A percentile compares a stretch with the other conserved stretches of the same genome.
These are phyloP conservation scores for Hyposoter didymator DNA, from an alignment of 2,888 invertebrate genomes.

Conservation along the genomic window DNA sequence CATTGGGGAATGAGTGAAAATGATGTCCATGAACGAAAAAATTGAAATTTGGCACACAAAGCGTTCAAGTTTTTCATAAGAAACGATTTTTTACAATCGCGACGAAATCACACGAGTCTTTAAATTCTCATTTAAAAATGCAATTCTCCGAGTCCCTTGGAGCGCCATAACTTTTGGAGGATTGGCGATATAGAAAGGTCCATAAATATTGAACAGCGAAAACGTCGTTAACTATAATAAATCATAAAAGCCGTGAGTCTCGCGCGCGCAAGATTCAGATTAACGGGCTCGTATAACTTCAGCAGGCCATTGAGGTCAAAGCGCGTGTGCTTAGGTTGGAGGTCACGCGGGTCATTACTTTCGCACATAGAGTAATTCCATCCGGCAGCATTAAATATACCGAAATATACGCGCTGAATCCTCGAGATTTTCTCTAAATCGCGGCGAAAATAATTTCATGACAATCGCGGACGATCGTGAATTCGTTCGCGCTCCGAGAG, in stretches of 20 bases:
- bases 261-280: background rate
- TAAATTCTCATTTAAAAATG: background rate
- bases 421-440: background rate
- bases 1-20: too few relatives aligned
- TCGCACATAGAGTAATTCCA: background rate
- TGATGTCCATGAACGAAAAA: too few relatives aligned
- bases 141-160: background rate
- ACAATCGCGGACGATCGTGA: background rate
- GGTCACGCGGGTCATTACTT: conserved; percentile 5
- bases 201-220: conserved; percentile 3
- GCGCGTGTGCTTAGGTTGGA: background rate
- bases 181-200: background rate
- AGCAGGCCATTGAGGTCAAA: background rate
- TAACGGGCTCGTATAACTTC: conserved; percentile 11
- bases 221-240: conserved; percentile 10
- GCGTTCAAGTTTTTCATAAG: too few relatives aligned
- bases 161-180: background rate
- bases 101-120: background rate
- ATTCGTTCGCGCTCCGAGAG: background rate
- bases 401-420: background rate
- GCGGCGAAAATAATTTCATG: background rate
- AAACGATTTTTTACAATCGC: too few relatives aligned
- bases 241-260: conserved; percentile 11
- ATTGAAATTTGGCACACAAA: too few relatives aligned
- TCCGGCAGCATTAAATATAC: background rate